A percentile compares a stretch with the other conserved stretches of the same genome.
Evolutionary conservation across 2,113 vertebrate genomes (phyloP).

Genomic region (Asarcornis scutulata): DNA sequence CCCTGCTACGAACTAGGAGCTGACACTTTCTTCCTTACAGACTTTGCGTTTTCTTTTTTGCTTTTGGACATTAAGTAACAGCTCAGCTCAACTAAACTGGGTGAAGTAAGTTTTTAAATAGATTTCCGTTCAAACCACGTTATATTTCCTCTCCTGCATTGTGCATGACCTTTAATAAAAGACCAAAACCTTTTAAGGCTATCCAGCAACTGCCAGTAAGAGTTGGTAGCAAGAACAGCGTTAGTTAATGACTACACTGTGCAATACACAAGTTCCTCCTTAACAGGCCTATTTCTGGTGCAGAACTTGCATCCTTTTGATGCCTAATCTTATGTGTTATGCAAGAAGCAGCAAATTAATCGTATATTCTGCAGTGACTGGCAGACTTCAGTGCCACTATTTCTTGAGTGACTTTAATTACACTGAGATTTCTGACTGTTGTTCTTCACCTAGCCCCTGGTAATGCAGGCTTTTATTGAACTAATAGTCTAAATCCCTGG

Average conservation of each 20-base stretch:
- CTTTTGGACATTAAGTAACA: neutral
- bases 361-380: neutral
- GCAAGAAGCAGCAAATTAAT: neutral
- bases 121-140: neutral
- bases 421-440: neutral
- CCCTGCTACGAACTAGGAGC: neutral
- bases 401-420: neutral
- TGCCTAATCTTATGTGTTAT: neutral
- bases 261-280: neutral
- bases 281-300: neutral
- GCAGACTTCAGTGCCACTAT: neutral
- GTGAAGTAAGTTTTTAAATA: conserved; percentile 13
- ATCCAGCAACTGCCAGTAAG: neutral
- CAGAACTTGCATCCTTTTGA: neutral
- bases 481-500: neutral
- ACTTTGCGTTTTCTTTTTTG: neutral
- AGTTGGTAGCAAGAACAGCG: neutral
- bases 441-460: neutral
- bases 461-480: neutral
- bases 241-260: neutral
- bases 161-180: neutral
- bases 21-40: neutral
- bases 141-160: neutral
- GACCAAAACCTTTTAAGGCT: neutral
- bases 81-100: neutral